Evolutionary conservation across 2,113 vertebrate genomes (phyloP).

Genomic region (Epinephelus fuscoguttatus): DNA sequence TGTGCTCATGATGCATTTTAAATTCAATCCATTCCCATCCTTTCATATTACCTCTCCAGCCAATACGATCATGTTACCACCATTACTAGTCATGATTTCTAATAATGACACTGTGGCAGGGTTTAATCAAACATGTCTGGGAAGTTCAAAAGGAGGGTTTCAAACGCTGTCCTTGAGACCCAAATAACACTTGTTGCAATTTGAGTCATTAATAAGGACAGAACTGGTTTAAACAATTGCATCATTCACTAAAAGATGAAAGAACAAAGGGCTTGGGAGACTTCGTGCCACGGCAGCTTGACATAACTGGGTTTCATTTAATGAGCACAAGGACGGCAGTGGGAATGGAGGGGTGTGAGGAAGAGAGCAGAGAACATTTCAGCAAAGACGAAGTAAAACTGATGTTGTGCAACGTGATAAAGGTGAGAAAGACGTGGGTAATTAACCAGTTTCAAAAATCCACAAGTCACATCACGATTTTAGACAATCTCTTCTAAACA

Average conservation of each 20-base stretch:
- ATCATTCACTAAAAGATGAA: slow-evolving; percentile 17
- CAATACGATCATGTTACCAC: background rate
- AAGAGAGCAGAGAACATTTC: background rate
- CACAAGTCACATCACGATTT: background rate
- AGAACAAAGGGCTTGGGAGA: background rate
- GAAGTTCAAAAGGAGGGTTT: background rate
- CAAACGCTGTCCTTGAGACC: slow-evolving; percentile 1
- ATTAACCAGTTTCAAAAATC: background rate
- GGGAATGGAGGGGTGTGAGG: background rate
- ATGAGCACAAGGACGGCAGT: slow-evolving; percentile 15
- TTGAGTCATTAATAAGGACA: slow-evolving; percentile 6
- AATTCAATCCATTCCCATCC: background rate
- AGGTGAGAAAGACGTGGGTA: too few species aligned
- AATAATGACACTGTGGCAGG: background rate
- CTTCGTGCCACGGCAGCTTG: slow-evolving; percentile 8
- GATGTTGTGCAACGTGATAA: too few species aligned
- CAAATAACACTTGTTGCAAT: background rate
- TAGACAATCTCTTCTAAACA: background rate
- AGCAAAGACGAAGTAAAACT: too few species aligned
- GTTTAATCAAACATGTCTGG: background rate
- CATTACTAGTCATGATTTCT: background rate
- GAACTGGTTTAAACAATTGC: slow-evolving; percentile 6
- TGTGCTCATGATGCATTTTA: background rate
- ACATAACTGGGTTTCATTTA: slow-evolving; percentile 41
- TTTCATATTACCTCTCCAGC: slow-evolving; percentile 2